These are phyloP conservation scores for Rhinopomastus cyanomelas DNA, from an alignment of 2,113 vertebrate genomes.

Conservation along the genomic window DNA sequence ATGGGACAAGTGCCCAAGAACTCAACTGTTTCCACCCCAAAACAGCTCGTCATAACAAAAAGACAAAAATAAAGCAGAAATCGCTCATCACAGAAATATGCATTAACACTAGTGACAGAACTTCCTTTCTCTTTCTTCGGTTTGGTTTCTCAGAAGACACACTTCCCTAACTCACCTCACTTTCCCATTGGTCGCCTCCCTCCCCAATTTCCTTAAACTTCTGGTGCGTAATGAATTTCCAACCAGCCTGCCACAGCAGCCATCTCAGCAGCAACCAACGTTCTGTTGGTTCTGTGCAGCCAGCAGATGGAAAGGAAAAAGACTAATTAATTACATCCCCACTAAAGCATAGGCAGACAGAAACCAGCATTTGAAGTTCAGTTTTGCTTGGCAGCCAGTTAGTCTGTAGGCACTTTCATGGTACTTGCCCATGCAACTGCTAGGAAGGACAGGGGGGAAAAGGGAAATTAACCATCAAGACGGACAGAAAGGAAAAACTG, in stretches of 20 bases:
- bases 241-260: neutral
- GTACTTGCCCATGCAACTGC: neutral
- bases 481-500: neutral
- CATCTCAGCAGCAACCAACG: slow-evolving; percentile 32
- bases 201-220: neutral
- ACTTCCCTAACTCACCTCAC: neutral
- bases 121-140: neutral
- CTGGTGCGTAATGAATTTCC: neutral
- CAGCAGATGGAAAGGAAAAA: slow-evolving; percentile 46
- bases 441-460: neutral
- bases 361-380: slow-evolving; percentile 7
- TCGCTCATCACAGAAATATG: neutral
- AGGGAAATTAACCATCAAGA: neutral
- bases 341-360: slow-evolving; percentile 21
- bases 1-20: neutral
- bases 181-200: neutral
- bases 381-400: slow-evolving; percentile 18
- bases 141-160: neutral
- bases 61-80: neutral
- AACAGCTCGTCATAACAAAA: neutral
- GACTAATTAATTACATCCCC: slow-evolving; percentile 57
- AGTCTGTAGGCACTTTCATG: neutral
- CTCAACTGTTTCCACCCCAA: neutral
- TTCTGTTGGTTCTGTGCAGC: slow-evolving; percentile 48
- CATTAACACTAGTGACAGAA: neutral